Evolutionary conservation across 92 coral and sea anemone genomes (phyloP), one percentile per base, ranked within the genome.

Genomic region (Phenganax marumi): DNA sequence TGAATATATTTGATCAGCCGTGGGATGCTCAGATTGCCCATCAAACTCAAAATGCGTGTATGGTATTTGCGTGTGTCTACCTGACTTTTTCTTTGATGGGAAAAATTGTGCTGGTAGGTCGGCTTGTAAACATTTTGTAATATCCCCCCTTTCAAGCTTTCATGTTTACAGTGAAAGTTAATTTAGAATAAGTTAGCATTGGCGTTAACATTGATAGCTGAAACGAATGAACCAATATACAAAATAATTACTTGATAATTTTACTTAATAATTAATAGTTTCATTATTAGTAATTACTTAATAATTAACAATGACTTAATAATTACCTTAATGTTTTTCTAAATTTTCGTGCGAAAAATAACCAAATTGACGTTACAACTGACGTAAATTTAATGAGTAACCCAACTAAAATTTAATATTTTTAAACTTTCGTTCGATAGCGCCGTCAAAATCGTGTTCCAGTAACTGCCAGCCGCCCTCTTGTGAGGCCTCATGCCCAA

Each of bases 31-130:
- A 26, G 88, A 86, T 23, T 94, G 98, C 21, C 98, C 98, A 46
- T 86, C 92, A 13, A 85, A 94, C 52, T 90, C 98, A 7, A 92
- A 92, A 69, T 94, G 98, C 64, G 86, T 90, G 12, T 86, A 87
- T 39, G 98, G 98, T 0, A 85, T 89, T 55, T 94, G 98, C 81
- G 93, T 92, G 5, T 94, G 98, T 63, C 82, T 87, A 48, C 88
- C 89, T 19, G 98, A 97, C 12, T 92, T 70, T 62, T 89, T 87
- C 73, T 94, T 92, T 80, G 92, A 94, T 80, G 98, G 98, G 6
- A 91, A 91, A 54, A 93, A 89, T 33, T 94, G 98, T 77, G 77
- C 86, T 51, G 98, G 98, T 94, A 84, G 74, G 90, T 85, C 76
- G 0, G 21, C 63, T 19, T 56, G 3, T 54, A 3, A 13, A 13